Evolutionary conservation across 1,140 invertebrate species (phyloP).

Genomic region (Aphelinus certus): DNA sequence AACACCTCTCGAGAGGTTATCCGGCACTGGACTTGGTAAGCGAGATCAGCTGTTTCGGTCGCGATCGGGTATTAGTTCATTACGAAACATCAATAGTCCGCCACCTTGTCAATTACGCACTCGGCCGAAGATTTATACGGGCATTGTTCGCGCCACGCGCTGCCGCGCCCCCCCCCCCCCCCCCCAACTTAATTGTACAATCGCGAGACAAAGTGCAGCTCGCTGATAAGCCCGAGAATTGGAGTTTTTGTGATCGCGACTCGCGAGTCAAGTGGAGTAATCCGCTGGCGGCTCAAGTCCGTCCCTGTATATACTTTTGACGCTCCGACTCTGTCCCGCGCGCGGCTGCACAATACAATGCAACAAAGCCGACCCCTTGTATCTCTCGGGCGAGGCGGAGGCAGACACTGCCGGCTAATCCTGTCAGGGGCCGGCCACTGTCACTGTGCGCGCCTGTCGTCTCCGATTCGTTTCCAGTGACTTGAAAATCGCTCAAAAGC

Average conservation of each 20-base stretch:
- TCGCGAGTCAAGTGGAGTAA: no score
- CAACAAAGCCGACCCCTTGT: background rate
- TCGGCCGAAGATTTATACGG: slow-evolving; percentile 33
- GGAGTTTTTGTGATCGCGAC: no score
- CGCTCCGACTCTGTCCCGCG: no score
- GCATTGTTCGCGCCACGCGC: slow-evolving; percentile 29
- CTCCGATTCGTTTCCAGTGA: slow-evolving; percentile 19
- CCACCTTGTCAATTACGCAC: slow-evolving; percentile 37
- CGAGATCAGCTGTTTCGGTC: background rate
- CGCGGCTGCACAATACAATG: no score
- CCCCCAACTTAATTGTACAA: slow-evolving; percentile 34
- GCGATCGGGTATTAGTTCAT: slow-evolving; percentile 28
- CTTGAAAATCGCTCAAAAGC: slow-evolving; percentile 21
- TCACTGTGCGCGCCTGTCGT: slow-evolving; percentile 8
- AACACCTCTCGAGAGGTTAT: no score
- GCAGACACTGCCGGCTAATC: slow-evolving; percentile 17
- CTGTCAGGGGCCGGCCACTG: slow-evolving; percentile 16
- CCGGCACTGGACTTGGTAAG: no score
- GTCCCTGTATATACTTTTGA: no score
- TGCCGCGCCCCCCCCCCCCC: background rate
- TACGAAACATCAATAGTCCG: slow-evolving; percentile 35
- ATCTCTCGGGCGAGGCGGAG: background rate
- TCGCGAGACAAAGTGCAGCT: background rate
- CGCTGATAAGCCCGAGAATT: no score
- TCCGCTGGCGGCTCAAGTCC: no score